Evolutionary conservation across 2,888 invertebrate genomes (phyloP).

Genomic region (Pantelozetes paolii): DNA sequence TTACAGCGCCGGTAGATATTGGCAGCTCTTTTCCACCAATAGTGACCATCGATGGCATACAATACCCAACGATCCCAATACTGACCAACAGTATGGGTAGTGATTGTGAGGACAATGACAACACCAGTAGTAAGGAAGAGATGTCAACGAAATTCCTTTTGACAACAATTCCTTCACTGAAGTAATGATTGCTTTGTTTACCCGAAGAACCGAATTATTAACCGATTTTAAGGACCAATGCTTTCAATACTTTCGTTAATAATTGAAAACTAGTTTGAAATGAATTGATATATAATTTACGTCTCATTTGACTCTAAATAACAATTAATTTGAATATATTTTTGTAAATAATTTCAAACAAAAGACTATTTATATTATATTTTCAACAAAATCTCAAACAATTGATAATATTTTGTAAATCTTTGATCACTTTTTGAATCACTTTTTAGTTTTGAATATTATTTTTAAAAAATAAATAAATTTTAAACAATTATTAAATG

Average conservation of each 20-base stretch:
- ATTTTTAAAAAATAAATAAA: neutral
- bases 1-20: constrained; percentile 41
- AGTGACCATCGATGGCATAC: constrained; percentile 34
- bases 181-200: neutral
- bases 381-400: no score
- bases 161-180: constrained; percentile 12
- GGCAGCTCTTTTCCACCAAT: constrained; percentile 25
- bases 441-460: no score
- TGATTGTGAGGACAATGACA: constrained; percentile 20
- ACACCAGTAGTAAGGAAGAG: neutral
- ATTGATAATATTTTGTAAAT: no score
- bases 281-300: no score
- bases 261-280: neutral
- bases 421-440: no score
- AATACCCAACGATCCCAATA: constrained; percentile 37
- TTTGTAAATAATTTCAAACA: no score
- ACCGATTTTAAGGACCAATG: neutral
- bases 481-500: neutral
- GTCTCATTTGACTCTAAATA: no score
- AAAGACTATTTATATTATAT: no score
- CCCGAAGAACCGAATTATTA: constrained; percentile 7
- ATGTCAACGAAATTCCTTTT: constrained; percentile 26
- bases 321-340: no score
- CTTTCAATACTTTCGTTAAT: neutral
- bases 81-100: constrained; percentile 14